Evolutionary conservation across 1,140 invertebrate genomes (phyloP).

Genomic region (Acyrthosiphon pisum): DNA sequence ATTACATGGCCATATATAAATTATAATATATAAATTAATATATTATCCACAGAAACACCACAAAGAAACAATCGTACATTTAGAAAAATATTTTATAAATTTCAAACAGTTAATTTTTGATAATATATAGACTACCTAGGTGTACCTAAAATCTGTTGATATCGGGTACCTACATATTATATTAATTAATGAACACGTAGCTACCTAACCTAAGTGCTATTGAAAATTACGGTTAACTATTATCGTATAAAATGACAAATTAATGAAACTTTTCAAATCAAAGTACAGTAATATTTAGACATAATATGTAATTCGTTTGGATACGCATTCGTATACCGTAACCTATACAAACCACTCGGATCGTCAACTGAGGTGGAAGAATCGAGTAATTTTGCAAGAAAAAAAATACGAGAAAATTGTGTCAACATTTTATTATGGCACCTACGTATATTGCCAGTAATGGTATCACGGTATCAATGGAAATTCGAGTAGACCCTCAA

Average conservation of each 20-base stretch:
- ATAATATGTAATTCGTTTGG: background rate
- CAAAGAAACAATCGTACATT: background rate
- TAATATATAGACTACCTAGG: background rate
- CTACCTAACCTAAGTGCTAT: background rate
- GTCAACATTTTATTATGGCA: background rate
- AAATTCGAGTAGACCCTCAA: background rate
- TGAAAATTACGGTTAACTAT: background rate
- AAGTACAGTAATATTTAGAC: background rate
- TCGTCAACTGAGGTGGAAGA: background rate
- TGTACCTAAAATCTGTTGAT: too few species aligned
- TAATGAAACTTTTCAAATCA: background rate
- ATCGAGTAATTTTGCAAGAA: background rate
- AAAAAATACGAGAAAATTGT: background rate
- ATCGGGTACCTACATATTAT: too few species aligned
- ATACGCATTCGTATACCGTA: background rate
- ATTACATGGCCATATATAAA: background rate
- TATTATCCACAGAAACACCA: background rate
- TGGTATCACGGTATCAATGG: too few species aligned
- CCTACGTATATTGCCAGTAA: too few species aligned
- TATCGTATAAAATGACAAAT: background rate
- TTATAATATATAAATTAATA: background rate
- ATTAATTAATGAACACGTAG: background rate
- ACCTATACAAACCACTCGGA: background rate
- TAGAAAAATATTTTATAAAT: background rate
- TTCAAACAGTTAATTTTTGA: background rate